Percentiles rank a stretch among this genome's conserved stretches.
These are phyloP conservation scores for Oophaga pumilio DNA, from an alignment of 2,113 vertebrate genomes.

Conservation along the genomic window DNA sequence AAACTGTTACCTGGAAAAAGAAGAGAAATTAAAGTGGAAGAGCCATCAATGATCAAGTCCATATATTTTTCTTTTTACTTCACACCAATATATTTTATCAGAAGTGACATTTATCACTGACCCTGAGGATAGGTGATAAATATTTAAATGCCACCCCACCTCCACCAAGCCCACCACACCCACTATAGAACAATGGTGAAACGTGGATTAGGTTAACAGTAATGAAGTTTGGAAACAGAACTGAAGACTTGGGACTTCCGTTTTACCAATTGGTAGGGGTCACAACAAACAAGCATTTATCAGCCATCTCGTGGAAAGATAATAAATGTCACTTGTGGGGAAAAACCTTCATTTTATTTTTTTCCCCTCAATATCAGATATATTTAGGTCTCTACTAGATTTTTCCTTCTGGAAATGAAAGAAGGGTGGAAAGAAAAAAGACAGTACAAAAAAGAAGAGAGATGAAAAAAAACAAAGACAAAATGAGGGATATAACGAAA, in stretches of 20 bases:
- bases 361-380: background rate
- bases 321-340: background rate
- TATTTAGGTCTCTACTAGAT: background rate
- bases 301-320: background rate
- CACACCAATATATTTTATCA: background rate
- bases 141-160: too few species aligned
- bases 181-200: too few species aligned
- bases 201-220: too few species aligned
- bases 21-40: background rate
- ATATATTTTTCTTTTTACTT: background rate
- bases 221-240: too few species aligned
- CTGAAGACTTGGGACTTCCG: too few species aligned
- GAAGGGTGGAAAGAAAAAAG: conserved; percentile 38
- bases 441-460: conserved; percentile 47
- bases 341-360: background rate
- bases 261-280: background rate
- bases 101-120: background rate
- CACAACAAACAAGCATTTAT: background rate
- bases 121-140: background rate
- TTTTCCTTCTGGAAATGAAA: conserved; percentile 50
- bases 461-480: conserved; percentile 59
- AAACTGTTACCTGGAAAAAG: background rate
- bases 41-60: background rate
- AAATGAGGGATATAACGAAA: conserved; percentile 68
- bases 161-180: too few species aligned